Conservation (phyloP, 2,888 invertebrate genomes). For the Coenonympha glycerion region DNA sequence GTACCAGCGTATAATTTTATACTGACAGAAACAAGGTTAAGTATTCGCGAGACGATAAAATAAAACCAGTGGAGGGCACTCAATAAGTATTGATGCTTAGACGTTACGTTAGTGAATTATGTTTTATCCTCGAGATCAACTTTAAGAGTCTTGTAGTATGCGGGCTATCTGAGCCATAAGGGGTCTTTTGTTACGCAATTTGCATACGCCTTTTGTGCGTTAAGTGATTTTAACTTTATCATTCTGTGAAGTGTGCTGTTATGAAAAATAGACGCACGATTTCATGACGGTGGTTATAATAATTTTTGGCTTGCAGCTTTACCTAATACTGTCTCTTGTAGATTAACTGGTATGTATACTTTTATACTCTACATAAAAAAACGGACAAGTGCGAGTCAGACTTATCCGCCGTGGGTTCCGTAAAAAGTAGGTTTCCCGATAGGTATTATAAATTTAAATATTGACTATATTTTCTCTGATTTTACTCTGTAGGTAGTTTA, state of each 20-base stretch:
- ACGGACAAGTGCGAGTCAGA: too few relatives aligned
- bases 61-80: constrained; percentile 20
- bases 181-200: constrained; percentile 39
- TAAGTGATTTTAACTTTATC: constrained; percentile 24
- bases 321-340: too few relatives aligned
- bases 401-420: too few relatives aligned
- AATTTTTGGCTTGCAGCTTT: too few relatives aligned
- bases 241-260: not conserved
- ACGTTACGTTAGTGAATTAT: constrained; percentile 19
- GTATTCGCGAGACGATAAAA: constrained; percentile 22
- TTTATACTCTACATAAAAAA: too few relatives aligned
- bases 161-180: constrained; percentile 47
- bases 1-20: constrained; percentile 13
- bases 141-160: constrained; percentile 43
- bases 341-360: too few relatives aligned
- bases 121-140: constrained; percentile 27
- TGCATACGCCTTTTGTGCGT: constrained; percentile 38
- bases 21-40: constrained; percentile 25
- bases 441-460: too few relatives aligned
- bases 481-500: too few relatives aligned
- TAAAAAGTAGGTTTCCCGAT: too few relatives aligned
- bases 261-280: not conserved
- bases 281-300: too few relatives aligned
- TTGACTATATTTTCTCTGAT: too few relatives aligned
- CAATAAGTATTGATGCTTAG: constrained; percentile 25